A percentile compares a stretch with the other conserved stretches of the same genome.
phyloP scores from a whole-genome alignment of 2,888 invertebrate genomes.

The Rhogogaster chlorosoma region DNA sequence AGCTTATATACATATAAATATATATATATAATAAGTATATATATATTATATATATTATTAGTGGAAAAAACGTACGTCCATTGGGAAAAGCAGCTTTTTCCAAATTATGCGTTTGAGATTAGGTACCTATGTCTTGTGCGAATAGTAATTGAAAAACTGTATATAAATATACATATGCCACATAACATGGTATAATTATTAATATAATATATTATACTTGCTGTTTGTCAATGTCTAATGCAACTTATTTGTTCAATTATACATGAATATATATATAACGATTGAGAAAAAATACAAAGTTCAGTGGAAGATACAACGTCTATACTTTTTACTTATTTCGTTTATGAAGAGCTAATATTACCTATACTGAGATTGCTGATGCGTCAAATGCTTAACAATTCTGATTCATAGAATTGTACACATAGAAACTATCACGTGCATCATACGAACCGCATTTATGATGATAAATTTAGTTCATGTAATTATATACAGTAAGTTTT shows the following conservation, averaged over 20 bases:
- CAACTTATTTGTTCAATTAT: conserved; percentile 31
- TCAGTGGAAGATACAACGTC: neutral
- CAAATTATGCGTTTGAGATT: conserved; percentile 34
- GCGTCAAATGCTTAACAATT: neutral
- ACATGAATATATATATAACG: neutral
- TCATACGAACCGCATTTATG: neutral
- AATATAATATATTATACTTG: conserved; percentile 41
- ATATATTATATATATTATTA: conserved; percentile 16
- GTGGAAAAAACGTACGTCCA: conserved; percentile 39
- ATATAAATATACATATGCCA: conserved; percentile 27
- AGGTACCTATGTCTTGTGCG: neutral
- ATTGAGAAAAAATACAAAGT: conserved; percentile 7
- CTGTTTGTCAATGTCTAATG: conserved; percentile 43
- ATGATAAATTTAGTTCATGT: neutral
- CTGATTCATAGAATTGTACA: neutral
- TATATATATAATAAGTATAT: neutral
- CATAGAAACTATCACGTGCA: neutral
- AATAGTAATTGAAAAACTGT: conserved; percentile 30
- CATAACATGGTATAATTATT: conserved; percentile 4
- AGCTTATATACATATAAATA: neutral
- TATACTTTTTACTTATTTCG: neutral
- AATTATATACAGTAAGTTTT: neutral
- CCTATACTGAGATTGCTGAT: neutral
- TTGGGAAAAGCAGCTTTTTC: conserved; percentile 43
- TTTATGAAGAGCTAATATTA: neutral